These are phyloP conservation scores for Anguilla rostrata DNA, from an alignment of 2,113 vertebrate species.

Conservation along the genomic window DNA sequence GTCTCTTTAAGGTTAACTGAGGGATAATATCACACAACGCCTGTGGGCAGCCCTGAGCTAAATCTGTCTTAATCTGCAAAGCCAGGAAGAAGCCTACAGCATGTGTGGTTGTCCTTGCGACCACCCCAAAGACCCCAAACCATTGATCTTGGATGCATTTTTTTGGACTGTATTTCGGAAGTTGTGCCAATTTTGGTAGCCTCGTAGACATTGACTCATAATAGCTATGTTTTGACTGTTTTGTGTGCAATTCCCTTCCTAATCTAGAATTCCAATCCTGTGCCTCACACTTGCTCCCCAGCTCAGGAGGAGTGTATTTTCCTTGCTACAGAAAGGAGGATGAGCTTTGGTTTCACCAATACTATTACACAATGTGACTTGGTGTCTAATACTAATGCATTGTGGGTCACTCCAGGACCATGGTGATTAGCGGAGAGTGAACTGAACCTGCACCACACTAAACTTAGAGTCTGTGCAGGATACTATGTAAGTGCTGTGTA, in stretches of 20 bases:
- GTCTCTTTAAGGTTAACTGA: constrained; percentile 89
- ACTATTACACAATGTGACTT: not conserved
- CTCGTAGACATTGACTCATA: not conserved
- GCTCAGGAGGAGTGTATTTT: too few species aligned
- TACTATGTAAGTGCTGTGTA: too few species aligned
- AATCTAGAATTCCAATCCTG: not conserved
- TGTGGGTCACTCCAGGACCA: not conserved
- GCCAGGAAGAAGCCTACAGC: not conserved
- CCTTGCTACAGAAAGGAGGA: too few species aligned
- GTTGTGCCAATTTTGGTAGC: not conserved
- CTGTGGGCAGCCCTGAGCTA: not conserved
- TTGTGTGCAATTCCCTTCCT: too few species aligned
- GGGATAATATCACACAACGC: not conserved
- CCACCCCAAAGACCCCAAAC: not conserved
- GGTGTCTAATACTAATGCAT: not conserved
- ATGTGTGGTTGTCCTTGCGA: not conserved
- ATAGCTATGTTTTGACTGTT: not conserved
- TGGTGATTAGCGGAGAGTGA: not conserved
- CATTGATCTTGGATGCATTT: not conserved
- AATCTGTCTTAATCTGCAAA: not conserved
- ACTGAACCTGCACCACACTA: not conserved
- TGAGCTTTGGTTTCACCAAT: not conserved
- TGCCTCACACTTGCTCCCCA: too few species aligned
- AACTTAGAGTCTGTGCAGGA: not conserved
- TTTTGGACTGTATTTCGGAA: not conserved